Evolutionary conservation across 2,888 invertebrate species (phyloP).

Genomic region (Lasius fuliginosus): DNA sequence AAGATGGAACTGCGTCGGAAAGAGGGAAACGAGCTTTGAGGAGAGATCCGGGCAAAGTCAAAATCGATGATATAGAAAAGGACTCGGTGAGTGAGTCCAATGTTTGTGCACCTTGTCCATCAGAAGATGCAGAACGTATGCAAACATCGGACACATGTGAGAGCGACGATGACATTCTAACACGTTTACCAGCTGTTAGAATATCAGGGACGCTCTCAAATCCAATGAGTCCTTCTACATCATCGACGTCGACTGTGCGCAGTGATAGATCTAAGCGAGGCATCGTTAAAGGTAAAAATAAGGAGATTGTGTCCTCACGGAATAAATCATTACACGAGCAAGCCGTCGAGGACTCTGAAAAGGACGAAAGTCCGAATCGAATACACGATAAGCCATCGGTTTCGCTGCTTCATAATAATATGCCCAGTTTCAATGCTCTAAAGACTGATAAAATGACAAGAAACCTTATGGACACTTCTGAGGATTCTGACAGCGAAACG

Average conservation of each 20-base stretch:
- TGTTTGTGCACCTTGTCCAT: not conserved
- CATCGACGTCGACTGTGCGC: slow-evolving; percentile 19
- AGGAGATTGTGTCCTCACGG: not conserved
- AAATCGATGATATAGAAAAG: not conserved
- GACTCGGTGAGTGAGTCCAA: not conserved
- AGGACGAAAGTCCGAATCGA: not conserved
- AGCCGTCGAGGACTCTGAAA: not conserved
- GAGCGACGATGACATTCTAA: slow-evolving; percentile 76
- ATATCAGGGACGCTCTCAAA: slow-evolving; percentile 77
- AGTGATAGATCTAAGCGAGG: slow-evolving; percentile 1
- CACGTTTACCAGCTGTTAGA: slow-evolving; percentile 77
- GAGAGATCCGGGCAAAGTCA: not conserved
- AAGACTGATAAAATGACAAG: not conserved
- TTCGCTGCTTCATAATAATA: not conserved
- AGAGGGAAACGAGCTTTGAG: not conserved
- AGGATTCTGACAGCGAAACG: slow-evolving; percentile 17
- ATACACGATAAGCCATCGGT: not conserved
- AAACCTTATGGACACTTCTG: not conserved
- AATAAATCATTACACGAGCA: slow-evolving; percentile 17
- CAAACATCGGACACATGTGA: not conserved
- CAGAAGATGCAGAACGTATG: not conserved
- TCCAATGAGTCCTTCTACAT: slow-evolving; percentile 67
- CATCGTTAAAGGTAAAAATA: not conserved
- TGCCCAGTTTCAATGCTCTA: not conserved
- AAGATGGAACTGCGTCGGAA: not conserved